Evolutionary conservation across 2,113 vertebrate species (phyloP).

Genomic region (Tupaia chinensis): DNA sequence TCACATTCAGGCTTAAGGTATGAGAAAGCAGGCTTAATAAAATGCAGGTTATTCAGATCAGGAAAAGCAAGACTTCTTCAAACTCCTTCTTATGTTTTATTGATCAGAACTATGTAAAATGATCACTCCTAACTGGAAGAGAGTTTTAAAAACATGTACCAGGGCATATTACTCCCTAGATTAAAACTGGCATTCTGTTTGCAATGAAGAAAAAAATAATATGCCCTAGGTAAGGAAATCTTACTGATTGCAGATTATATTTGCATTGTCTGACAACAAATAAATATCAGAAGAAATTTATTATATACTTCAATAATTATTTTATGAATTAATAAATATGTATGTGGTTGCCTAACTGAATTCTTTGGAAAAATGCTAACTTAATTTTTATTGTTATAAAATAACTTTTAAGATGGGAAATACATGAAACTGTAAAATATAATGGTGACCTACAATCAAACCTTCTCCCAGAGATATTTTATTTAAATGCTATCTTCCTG

Average conservation of each 20-base stretch:
- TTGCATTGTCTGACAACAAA: constrained; percentile 9
- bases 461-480: background rate
- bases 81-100: background rate
- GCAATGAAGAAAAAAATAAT: background rate
- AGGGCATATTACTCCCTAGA: background rate
- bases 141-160: background rate
- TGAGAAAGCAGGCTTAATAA: background rate
- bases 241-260: background rate
- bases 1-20: background rate
- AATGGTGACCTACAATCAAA: background rate
- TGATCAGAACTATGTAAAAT: background rate
- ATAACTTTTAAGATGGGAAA: background rate
- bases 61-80: background rate
- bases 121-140: background rate
- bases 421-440: background rate
- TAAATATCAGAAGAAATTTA: background rate
- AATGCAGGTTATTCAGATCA: background rate
- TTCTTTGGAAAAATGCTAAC: background rate
- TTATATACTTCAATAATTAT: background rate
- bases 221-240: background rate
- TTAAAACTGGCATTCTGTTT: background rate
- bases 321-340: background rate
- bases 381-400: background rate
- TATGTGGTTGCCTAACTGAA: background rate
- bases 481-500: constrained; percentile 7